Conservation (phyloP, 37 sponge, comb jelly and placozoan genomes). For the Axinella damicornis region DNA sequence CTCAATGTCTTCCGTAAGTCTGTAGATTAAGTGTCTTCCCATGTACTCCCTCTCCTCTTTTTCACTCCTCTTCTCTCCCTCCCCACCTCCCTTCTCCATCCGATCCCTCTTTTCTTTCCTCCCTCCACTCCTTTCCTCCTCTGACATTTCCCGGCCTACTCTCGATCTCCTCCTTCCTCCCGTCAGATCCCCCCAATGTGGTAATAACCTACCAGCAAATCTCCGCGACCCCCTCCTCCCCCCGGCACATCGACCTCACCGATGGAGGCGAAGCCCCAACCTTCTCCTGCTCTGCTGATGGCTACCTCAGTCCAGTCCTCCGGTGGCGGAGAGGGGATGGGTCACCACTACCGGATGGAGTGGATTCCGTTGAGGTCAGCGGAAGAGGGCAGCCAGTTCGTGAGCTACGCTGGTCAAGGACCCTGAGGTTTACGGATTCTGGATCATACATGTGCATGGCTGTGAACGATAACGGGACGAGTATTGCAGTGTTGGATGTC, state of each 20-base stretch:
- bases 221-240: background rate
- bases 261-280: conserved; percentile 2
- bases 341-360: background rate
- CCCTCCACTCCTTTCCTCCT: background rate
- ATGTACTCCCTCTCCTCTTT: conserved; percentile 2
- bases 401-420: conserved; percentile 20
- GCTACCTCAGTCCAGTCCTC: conserved; percentile 18
- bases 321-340: background rate
- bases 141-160: background rate
- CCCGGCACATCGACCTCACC: background rate
- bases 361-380: background rate
- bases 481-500: background rate
- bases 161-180: background rate
- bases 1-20: conserved; percentile 15
- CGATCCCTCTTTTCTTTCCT: background rate
- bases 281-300: conserved; percentile 23
- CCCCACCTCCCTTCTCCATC: background rate
- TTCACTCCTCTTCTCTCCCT: conserved; percentile 5
- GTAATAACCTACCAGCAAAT: background rate
- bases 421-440: conserved; percentile 15
- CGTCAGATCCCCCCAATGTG: conserved; percentile 21
- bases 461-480: background rate
- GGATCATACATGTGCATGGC: conserved; percentile 19
- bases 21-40: too few relatives aligned
- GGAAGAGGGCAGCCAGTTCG: too few relatives aligned